Evolutionary conservation across 2,113 vertebrate species (phyloP).

Genomic region (Machaerirhynchus nigripectus): DNA sequence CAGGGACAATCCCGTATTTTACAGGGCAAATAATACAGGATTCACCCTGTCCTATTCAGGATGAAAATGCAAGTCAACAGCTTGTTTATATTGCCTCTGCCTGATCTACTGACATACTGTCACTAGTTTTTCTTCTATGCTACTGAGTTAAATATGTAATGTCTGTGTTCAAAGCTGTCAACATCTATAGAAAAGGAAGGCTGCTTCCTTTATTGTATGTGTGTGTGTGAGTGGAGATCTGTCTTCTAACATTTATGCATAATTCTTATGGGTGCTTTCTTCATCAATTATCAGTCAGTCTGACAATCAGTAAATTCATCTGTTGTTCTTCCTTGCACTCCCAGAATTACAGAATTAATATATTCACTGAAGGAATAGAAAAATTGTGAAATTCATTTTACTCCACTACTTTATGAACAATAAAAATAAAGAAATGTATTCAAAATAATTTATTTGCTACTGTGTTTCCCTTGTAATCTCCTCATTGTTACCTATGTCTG

Average conservation of each 20-base stretch:
- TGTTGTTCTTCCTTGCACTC: neutral
- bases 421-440: neutral
- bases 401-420: neutral
- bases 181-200: neutral
- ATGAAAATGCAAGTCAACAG: neutral
- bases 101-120: neutral
- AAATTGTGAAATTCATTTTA: neutral
- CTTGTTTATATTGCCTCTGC: neutral
- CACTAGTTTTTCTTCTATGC: neutral
- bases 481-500: neutral
- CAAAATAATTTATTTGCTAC: neutral
- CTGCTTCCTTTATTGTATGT: neutral
- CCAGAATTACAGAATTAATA: neutral
- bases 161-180: neutral
- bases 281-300: neutral
- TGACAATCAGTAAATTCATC: neutral
- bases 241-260: neutral
- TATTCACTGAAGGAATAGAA: neutral
- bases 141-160: neutral
- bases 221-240: neutral
- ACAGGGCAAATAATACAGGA: neutral
- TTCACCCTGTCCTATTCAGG: neutral
- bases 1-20: neutral
- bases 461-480: neutral
- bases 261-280: neutral